phyloP scores from a whole-genome alignment of 1,140 invertebrate genomes.

The Aphaenogaster floridana region DNA sequence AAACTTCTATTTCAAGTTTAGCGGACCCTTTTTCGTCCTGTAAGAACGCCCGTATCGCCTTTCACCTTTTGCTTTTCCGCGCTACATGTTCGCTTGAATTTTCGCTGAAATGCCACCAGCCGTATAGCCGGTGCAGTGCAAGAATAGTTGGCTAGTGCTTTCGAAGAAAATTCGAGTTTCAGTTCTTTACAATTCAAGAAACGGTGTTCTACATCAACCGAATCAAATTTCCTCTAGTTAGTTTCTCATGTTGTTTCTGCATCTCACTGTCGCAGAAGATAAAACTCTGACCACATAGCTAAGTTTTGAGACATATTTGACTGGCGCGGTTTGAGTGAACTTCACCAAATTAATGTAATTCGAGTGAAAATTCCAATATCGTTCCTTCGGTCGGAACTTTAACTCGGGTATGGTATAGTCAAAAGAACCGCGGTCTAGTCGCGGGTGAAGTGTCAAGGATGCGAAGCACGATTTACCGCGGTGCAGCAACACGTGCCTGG shows the following conservation, averaged over 20 bases:
- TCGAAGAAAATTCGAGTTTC: neutral
- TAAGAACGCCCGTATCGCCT: constrained; percentile 13
- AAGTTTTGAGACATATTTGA: neutral
- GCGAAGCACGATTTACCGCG: constrained; percentile 68
- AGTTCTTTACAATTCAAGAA: constrained; percentile 21
- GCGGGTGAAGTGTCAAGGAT: constrained; percentile 47
- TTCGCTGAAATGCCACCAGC: neutral
- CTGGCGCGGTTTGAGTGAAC: neutral
- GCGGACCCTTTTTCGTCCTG: neutral
- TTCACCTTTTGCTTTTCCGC: neutral
- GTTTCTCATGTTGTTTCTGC: neutral
- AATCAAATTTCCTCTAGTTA: constrained; percentile 47
- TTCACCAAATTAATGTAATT: constrained; percentile 25
- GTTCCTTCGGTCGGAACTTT: neutral
- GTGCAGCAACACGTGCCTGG: constrained; percentile 71
- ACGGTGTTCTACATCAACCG: neutral
- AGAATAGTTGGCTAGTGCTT: neutral
- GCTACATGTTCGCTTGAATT: neutral
- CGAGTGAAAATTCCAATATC: neutral
- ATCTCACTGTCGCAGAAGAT: neutral
- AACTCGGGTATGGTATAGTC: neutral
- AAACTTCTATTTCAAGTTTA: constrained; percentile 51
- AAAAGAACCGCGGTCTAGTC: constrained; percentile 7
- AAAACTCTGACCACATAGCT: neutral
- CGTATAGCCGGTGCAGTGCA: too few species aligned